Evolutionary conservation across 2,888 invertebrate species (phyloP), one percentile per base, ranked within the genome.

Genomic region (Heliconius ethilla): DNA sequence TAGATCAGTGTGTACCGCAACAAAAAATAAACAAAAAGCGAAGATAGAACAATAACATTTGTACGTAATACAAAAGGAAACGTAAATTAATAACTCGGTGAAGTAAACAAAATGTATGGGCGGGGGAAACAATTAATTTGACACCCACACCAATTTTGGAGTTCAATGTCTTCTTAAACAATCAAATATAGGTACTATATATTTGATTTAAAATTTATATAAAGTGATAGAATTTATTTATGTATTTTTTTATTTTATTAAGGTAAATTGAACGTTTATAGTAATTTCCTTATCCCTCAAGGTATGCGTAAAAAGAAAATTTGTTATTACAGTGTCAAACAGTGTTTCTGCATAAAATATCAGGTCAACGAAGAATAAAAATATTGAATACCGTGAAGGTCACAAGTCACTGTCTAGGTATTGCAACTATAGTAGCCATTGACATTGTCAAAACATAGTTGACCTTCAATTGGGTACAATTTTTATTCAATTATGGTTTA

Each of bases 81-180:
- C 62, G 62, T 45, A 79, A 59, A 75, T 67, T 73, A 75, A 76
- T 76, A 70, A 77, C 59, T 59, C 72, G 18, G 33, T 80, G 80
- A 81, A 78, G 79, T 81, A 81, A 84, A 80, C 79, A 81, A 82
- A 85, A 81, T 84, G 88, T 82, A 89, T 90, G 88, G 89, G 89
- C 88, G 89, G 87, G 13, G 79, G 84, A 85, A 84, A 84, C 18
- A 69, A 85, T 76, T 70, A 75, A 75, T 51, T 83, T 76, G 78
- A 81, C 86, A 83, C 91, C 91, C 88, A 91, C 91, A 84, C 89
- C 89, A 89, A 33, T 40, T 40, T 87, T 85, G 79, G 79, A 84
- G 87, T 84, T 79, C 88, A 87, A 86, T 85, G 87, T 81, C 86
- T 86, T 86, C 82, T 40, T 40, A 18, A 63, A 83, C 82, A 83